Percentiles rank a stretch among this genome's conserved stretches.
Conservation (phyloP, 2,888 invertebrate genomes). For the Pseudococcus longispinus region DNA sequence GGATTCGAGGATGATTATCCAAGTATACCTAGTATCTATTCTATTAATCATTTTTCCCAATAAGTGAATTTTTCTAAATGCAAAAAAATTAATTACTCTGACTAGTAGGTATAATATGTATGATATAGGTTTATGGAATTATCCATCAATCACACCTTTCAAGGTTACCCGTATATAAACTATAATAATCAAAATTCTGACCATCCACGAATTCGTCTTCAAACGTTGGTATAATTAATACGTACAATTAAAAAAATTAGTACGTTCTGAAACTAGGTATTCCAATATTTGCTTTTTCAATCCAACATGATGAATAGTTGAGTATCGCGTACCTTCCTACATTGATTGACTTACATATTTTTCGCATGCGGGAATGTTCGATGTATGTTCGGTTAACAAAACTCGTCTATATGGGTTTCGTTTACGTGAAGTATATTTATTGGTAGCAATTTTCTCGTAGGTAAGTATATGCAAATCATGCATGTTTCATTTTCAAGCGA, state of each 20-base stretch:
- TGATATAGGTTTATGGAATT: not conserved
- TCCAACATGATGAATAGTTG: not conserved
- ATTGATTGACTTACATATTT: not conserved
- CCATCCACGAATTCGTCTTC: not conserved
- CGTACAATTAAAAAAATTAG: not conserved
- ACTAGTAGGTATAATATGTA: not conserved
- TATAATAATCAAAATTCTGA: not conserved
- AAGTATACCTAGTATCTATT: not conserved
- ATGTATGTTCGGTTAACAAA: not conserved
- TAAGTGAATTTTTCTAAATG: not conserved
- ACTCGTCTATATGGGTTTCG: not conserved
- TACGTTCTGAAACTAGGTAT: not conserved
- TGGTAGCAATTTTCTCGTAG: not conserved
- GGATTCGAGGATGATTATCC: not conserved
- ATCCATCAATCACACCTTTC: conserved; percentile 13
- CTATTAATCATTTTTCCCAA: not conserved
- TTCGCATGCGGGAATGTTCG: not conserved
- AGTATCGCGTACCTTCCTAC: not conserved
- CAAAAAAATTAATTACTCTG: conserved; percentile 15
- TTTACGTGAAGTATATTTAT: not conserved
- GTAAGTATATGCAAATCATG: not conserved
- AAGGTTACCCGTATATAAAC: conserved; percentile 1
- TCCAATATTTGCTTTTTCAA: not conserved
- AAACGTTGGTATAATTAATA: not conserved
- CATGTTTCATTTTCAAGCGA: not conserved